Evolutionary conservation across 2,113 vertebrate genomes (phyloP).

Genomic region (Lampris incognitus): DNA sequence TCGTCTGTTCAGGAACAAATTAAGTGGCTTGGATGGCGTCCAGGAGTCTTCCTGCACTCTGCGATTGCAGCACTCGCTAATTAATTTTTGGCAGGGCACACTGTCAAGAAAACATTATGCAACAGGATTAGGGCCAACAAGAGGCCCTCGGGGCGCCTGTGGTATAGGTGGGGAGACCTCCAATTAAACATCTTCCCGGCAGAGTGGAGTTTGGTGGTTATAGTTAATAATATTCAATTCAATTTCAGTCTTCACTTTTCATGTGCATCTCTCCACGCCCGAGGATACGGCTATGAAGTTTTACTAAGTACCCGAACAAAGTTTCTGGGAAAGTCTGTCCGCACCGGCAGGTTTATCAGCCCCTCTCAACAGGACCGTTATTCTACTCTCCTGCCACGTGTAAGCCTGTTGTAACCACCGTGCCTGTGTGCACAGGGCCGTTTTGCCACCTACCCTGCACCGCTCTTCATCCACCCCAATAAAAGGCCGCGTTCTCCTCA

Average conservation of each 20-base stretch:
- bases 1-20: slow-evolving; percentile 55
- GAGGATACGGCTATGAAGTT: background rate
- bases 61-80: slow-evolving; percentile 67
- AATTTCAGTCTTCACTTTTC: slow-evolving; percentile 11
- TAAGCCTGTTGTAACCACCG: background rate
- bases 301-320: background rate
- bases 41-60: slow-evolving; percentile 60
- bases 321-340: background rate
- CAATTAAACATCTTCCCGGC: slow-evolving; percentile 52
- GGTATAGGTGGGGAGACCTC: slow-evolving; percentile 49
- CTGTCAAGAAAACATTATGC: slow-evolving; percentile 67
- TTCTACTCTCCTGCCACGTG: background rate
- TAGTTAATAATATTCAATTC: slow-evolving; percentile 30
- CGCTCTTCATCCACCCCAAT: background rate
- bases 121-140: slow-evolving; percentile 61
- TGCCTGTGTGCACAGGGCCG: background rate
- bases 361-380: background rate
- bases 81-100: slow-evolving; percentile 73
- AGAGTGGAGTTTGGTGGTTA: slow-evolving; percentile 36
- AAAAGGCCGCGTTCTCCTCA: slow-evolving; percentile 2
- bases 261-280: background rate
- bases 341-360: background rate
- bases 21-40: slow-evolving; percentile 59
- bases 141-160: slow-evolving; percentile 35
- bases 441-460: background rate